Conservation (phyloP, 2,113 vertebrate genomes). For the Pollachius pollachius region DNA sequence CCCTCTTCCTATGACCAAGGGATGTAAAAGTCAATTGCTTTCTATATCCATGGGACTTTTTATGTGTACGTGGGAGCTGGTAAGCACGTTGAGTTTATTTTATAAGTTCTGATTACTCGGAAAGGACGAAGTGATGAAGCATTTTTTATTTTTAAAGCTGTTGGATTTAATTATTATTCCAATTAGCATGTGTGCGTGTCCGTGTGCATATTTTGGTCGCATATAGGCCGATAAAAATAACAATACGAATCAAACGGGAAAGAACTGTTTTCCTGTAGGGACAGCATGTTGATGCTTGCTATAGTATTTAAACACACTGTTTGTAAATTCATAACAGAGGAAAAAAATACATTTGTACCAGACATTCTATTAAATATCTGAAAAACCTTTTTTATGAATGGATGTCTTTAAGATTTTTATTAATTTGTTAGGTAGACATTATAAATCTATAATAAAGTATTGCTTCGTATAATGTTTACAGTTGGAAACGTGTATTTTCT, state of each 20-base stretch:
- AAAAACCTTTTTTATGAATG: too few relatives aligned
- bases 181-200: slow-evolving; percentile 8
- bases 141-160: slow-evolving; percentile 44
- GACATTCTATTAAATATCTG: too few relatives aligned
- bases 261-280: slow-evolving; percentile 14
- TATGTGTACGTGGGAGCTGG: slow-evolving; percentile 74
- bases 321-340: too few relatives aligned
- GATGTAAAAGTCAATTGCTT: slow-evolving; percentile 77
- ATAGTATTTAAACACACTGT: too few relatives aligned
- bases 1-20: slow-evolving; percentile 62
- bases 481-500: too few relatives aligned
- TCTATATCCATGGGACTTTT: slow-evolving; percentile 69
- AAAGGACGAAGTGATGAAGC: slow-evolving; percentile 54
- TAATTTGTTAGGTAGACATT: too few relatives aligned
- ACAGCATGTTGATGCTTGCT: neutral
- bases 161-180: slow-evolving; percentile 41
- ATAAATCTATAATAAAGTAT: too few relatives aligned
- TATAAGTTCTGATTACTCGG: slow-evolving; percentile 72
- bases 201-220: neutral
- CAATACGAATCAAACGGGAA: slow-evolving; percentile 38
- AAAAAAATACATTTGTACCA: too few relatives aligned
- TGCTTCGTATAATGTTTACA: too few relatives aligned
- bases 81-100: slow-evolving; percentile 64
- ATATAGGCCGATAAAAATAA: slow-evolving; percentile 9
- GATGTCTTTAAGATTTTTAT: too few relatives aligned